Evolutionary conservation across 2,797 vertebrate genomes (phyloP), one percentile per base, ranked within the genome.

Genomic region (Graptemys geographica): DNA sequence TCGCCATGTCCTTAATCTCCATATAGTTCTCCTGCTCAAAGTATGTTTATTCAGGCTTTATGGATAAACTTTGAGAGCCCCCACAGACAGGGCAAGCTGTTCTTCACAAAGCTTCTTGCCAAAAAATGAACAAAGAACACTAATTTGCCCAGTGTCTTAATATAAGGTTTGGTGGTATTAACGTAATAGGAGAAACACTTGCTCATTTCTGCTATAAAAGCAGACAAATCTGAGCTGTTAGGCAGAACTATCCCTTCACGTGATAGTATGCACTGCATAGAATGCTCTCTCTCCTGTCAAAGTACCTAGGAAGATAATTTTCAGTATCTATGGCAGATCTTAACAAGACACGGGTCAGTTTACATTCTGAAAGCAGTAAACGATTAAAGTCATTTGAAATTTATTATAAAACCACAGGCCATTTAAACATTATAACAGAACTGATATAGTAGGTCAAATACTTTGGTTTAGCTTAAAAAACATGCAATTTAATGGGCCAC

Each of bases 321-420:
- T 62, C 84, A 91, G 55, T 49, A 94, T 72, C 65, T 93, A 79
- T 5, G 55, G 5, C 87, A 82, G 56, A 41, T 88, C 28, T 86
- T 85, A 95, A 90, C 15, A 91, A 95, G 96, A 83, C 47, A 90
- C n/a, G 90, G 16, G 78, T 69, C 21, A 11, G 28, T 65, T 57
- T 83, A 57, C 1, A 0, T 95, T 90, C 53, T 87, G 47, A 37
- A 95, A 25, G 55, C 81, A 72, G 41, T 83, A 81, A 94, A 87
- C 59, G 79, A 93, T 83, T 92, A 86, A 94, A 87, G 76, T 69
- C 2, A 92, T 91, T 80, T 96, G 90, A 93, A 95, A 96, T 85
- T 51, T 89, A 91, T 93, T 37, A 96, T 87, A 95, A 97, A 89
- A 19, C 37, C 56, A 88, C 9, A 81, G 79, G 84, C 51, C 49